Conservation (phyloP, 2,888 invertebrate species). For the Drosophila robusta region DNA sequence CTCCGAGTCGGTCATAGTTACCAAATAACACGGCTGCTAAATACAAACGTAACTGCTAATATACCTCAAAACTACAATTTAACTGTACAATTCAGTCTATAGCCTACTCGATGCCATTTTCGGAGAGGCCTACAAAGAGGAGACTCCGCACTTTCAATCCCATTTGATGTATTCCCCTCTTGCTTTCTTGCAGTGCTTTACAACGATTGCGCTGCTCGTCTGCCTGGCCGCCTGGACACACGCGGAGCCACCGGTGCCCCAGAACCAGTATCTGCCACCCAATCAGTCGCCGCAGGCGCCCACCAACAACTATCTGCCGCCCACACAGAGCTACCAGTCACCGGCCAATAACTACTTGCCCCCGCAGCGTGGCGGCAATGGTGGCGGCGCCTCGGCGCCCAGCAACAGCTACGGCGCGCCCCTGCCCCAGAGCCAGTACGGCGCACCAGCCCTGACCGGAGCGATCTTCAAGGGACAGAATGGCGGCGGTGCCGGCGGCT, state of each 20-base stretch:
- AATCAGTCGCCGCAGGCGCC: slow-evolving; percentile 83
- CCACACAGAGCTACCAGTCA: slow-evolving; percentile 82
- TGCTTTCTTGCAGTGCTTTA: slow-evolving; percentile 76
- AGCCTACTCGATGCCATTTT: slow-evolving; percentile 10
- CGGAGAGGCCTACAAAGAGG: no score
- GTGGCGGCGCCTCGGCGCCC: slow-evolving; percentile 57
- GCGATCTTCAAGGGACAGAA: slow-evolving; percentile 85
- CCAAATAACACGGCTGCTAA: background rate
- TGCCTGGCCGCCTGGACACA: slow-evolving; percentile 81
- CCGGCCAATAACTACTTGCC: slow-evolving; percentile 85
- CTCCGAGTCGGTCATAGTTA: slow-evolving; percentile 98
- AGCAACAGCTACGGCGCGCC: slow-evolving; percentile 78
- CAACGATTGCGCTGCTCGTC: slow-evolving; percentile 83
- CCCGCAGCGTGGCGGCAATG: slow-evolving; percentile 75
- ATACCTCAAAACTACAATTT: background rate
- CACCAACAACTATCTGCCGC: slow-evolving; percentile 85
- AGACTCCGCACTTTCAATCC: no score
- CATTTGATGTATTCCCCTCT: background rate
- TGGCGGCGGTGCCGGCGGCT: slow-evolving; percentile 56
- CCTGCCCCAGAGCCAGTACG: slow-evolving; percentile 85
- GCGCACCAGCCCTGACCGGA: slow-evolving; percentile 86
- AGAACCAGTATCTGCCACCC: slow-evolving; percentile 85
- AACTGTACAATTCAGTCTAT: background rate
- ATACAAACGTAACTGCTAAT: slow-evolving; percentile 3
- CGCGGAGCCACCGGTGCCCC: slow-evolving; percentile 84